Evolutionary conservation across 64 coral and sea anemone species (phyloP).

Genomic region (Pachyseris speciosa): DNA sequence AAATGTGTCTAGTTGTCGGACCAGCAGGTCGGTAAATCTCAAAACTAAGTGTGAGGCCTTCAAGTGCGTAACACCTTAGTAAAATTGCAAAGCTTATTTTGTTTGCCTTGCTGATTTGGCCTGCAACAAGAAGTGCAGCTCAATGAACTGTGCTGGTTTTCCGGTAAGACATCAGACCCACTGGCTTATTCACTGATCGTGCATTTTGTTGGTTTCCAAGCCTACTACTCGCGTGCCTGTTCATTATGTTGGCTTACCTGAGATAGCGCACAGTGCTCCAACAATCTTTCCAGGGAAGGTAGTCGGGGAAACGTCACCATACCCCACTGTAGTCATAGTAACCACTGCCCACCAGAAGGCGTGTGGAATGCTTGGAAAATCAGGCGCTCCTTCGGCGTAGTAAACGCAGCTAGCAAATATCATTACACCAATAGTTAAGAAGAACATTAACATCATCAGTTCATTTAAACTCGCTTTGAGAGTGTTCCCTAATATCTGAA

Average conservation of each 20-base stretch:
- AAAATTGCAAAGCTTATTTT: not conserved
- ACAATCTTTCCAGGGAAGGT: conserved; percentile 91
- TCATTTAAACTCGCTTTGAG: conserved; percentile 95
- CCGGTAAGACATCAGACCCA: not conserved
- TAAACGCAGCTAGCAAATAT: conserved; percentile 99
- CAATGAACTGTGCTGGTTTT: not conserved
- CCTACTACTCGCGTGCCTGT: not conserved
- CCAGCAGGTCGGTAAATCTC: no score
- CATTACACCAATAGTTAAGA: conserved; percentile 95
- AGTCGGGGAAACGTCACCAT: conserved; percentile 83
- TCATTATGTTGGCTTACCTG: conserved; percentile 74
- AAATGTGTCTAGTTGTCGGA: no score
- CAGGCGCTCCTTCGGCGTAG: conserved; percentile 90
- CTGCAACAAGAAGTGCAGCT: no score
- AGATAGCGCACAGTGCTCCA: conserved; percentile 93
- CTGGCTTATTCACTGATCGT: not conserved
- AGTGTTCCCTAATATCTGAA: conserved; percentile 98
- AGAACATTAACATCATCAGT: conserved; percentile 96
- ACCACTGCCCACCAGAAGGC: conserved; percentile 99
- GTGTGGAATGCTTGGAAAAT: conserved; percentile 91
- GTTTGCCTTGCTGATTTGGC: not conserved
- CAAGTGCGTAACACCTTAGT: no score
- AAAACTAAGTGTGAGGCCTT: no score
- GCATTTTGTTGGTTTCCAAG: not conserved
- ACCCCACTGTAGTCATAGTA: conserved; percentile 99